phyloP scores from a whole-genome alignment of 2,113 vertebrate species.

The Trinectes maculatus region DNA sequence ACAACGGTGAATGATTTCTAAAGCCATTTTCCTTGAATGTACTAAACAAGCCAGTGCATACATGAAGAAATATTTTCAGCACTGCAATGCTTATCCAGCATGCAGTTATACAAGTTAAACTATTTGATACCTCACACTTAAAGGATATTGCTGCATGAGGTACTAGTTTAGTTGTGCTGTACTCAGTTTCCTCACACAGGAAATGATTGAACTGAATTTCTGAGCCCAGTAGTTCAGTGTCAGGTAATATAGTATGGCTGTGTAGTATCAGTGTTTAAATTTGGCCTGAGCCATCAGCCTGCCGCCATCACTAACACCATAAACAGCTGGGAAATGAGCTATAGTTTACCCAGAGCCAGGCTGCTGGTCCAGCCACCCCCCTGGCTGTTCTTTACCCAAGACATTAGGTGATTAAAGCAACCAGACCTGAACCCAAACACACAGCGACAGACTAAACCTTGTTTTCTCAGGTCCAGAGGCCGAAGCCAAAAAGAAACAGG shows the following conservation, averaged over 20 bases:
- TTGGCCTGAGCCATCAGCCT: not conserved
- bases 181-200: conserved; percentile 27
- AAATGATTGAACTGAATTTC: conserved; percentile 40
- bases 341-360: conserved; percentile 14
- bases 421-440: conserved; percentile 76
- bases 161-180: conserved; percentile 11
- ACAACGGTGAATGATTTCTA: not conserved
- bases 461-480: conserved; percentile 35
- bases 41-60: not conserved
- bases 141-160: not conserved
- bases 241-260: not conserved
- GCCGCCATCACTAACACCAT: conserved; percentile 43
- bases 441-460: conserved; percentile 61
- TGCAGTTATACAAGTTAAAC: no score
- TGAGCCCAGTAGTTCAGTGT: conserved; percentile 13
- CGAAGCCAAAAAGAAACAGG: conserved; percentile 30
- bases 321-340: conserved; percentile 56
- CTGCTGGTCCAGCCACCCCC: conserved; percentile 38
- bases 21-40: no score
- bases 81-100: not conserved
- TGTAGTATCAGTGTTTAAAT: not conserved
- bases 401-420: conserved; percentile 63
- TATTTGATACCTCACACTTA: not conserved
- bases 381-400: conserved; percentile 38
- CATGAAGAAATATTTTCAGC: not conserved